Evolutionary conservation across 2,113 vertebrate species (phyloP), one percentile per base, ranked within the genome.

Genomic region (Vicugna pacos): DNA sequence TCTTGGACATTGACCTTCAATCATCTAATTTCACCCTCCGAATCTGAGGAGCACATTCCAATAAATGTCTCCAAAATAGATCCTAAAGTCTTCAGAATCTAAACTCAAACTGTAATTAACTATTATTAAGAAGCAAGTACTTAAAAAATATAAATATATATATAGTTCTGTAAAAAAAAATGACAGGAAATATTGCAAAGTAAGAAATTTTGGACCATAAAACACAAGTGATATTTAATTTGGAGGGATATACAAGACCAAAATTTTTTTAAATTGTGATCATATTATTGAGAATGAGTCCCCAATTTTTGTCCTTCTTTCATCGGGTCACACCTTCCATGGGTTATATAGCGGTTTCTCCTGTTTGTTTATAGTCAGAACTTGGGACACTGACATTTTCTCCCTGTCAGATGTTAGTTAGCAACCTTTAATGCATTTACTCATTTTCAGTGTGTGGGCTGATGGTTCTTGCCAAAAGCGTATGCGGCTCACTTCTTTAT

Each of bases 221-320:
- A 81, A 42, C 50, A n/a, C 42, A 87, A 58, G 70, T 65, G 32
- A 69, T 70, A 65, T 62, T 93, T 88, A 93, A 93, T 72, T 65
- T 64, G 8, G 38, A 26, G 8, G 4, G 9, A 7, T n/a, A 60
- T 20, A 32, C 56, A 67, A 69, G 22, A 11, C 35, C 58, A 83
- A 81, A 85, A 42, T 5, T 42, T 42, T 81, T 69, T 54, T 80
- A 42, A 38, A 58, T 88, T 93, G 32, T 60, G 58, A 80, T 82
- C 24, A 65, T 24, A 52, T n/a, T 88, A 14, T 86, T 77, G 14
- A 92, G 73, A 91, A 58, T 84, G 8, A 83, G 22, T 42, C 28
- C 30, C 58, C 79, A 54, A 87, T 83, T 75, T 83, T 96, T 72
- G 16, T 77, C 30, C 26, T 93, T 89, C 1, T 73, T 83, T 76